Evolutionary conservation across 1,140 invertebrate genomes (phyloP).

Genomic region (Pseudomyrmex pallidus): DNA sequence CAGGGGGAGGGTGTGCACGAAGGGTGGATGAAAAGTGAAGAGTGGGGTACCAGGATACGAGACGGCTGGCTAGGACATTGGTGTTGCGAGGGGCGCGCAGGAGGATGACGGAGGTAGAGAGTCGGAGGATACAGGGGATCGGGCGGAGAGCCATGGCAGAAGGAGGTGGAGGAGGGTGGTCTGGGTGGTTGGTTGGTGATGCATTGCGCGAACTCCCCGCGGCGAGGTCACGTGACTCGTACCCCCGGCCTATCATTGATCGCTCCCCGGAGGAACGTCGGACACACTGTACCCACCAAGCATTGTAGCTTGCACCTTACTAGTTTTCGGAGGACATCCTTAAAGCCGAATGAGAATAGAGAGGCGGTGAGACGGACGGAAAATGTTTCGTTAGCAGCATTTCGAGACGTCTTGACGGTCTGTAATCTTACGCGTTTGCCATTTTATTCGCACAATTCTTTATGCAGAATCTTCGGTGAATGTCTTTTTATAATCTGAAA

Average conservation of each 20-base stretch:
- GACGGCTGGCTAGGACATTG: slow-evolving; percentile 73
- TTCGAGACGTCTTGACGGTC: slow-evolving; percentile 19
- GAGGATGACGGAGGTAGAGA: slow-evolving; percentile 54
- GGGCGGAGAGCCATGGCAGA: slow-evolving; percentile 48
- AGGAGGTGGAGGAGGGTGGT: slow-evolving; percentile 65
- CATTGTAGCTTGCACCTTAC: slow-evolving; percentile 74
- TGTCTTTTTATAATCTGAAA: slow-evolving; percentile 25
- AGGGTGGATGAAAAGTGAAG: slow-evolving; percentile 71
- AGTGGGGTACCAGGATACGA: slow-evolving; percentile 71
- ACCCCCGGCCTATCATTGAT: slow-evolving; percentile 84
- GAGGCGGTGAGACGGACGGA: slow-evolving; percentile 27
- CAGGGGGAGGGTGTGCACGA: slow-evolving; percentile 62
- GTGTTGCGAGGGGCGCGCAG: slow-evolving; percentile 68
- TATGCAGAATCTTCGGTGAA: neutral
- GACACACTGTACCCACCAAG: slow-evolving; percentile 79
- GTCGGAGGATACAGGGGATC: slow-evolving; percentile 42
- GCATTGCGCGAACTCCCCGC: slow-evolving; percentile 85
- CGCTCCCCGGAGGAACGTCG: slow-evolving; percentile 84
- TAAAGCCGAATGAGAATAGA: slow-evolving; percentile 39
- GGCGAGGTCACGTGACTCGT: slow-evolving; percentile 83
- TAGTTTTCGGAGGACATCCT: slow-evolving; percentile 67
- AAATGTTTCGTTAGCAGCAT: slow-evolving; percentile 8
- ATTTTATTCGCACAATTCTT: neutral
- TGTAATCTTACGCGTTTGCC: slow-evolving; percentile 4
- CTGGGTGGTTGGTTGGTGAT: slow-evolving; percentile 83